Evolutionary conservation across 1,140 invertebrate species (phyloP).

Genomic region (Drosophila grimshawi): DNA sequence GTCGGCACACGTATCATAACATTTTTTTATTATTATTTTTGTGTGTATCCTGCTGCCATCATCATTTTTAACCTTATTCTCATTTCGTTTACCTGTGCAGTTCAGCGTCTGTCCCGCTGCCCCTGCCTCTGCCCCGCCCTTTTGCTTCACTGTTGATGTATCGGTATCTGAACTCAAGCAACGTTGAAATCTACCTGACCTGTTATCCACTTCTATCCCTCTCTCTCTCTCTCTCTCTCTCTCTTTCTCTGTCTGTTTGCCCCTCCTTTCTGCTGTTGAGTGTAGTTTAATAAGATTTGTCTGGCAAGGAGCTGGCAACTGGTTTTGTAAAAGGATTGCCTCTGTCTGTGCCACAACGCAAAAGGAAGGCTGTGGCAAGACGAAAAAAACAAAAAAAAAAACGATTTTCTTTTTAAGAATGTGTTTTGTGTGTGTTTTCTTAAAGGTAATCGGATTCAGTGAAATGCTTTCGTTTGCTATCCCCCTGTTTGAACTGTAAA

Average conservation of each 20-base stretch:
- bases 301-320: slow-evolving; percentile 43
- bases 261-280: slow-evolving; percentile 13
- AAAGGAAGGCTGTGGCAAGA: background rate
- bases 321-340: slow-evolving; percentile 53
- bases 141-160: slow-evolving; percentile 15
- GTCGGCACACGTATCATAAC: slow-evolving; percentile 26
- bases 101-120: slow-evolving; percentile 19
- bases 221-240: background rate
- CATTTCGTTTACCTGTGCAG: slow-evolving; percentile 70
- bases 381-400: too few species aligned
- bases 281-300: slow-evolving; percentile 79
- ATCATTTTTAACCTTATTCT: slow-evolving; percentile 44
- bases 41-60: slow-evolving; percentile 71
- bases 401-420: slow-evolving; percentile 18
- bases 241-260: background rate
- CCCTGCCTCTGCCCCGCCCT: background rate
- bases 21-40: slow-evolving; percentile 27
- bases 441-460: slow-evolving; percentile 38
- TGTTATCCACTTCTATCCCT: slow-evolving; percentile 15
- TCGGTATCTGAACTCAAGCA: slow-evolving; percentile 24
- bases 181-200: slow-evolving; percentile 70
- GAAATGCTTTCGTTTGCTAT: slow-evolving; percentile 18
- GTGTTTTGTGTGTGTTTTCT: slow-evolving; percentile 10
- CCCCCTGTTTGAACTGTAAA: slow-evolving; percentile 9
- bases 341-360: slow-evolving; percentile 6